Evolutionary conservation across 2,888 invertebrate genomes (phyloP).

Genomic region (Drosophila recens): DNA sequence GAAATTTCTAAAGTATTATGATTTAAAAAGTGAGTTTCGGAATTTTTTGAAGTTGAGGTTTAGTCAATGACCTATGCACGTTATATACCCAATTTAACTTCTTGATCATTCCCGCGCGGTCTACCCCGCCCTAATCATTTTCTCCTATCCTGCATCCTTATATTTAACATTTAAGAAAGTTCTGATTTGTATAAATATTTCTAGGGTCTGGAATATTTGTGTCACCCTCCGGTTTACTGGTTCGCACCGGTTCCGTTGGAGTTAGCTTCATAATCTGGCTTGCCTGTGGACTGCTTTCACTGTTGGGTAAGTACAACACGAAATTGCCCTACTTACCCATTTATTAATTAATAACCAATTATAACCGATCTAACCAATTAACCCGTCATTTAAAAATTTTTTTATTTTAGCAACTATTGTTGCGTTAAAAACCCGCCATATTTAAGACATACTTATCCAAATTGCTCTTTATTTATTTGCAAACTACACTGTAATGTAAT

Average conservation of each 20-base stretch:
- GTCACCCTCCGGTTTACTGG: conserved; percentile 97
- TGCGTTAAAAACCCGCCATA: no score
- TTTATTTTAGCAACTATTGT: no score
- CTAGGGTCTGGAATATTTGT: conserved; percentile 99
- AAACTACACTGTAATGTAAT: no score
- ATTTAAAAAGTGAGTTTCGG: no score
- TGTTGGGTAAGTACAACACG: conserved; percentile 90
- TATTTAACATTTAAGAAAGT: not conserved
- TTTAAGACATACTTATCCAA: no score
- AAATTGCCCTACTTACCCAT: not conserved
- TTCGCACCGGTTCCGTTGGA: conserved; percentile 96
- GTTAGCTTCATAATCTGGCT: conserved; percentile 98
- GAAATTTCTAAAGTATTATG: no score
- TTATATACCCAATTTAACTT: not conserved
- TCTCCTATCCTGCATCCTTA: not conserved
- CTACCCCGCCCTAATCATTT: not conserved
- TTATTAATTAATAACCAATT: not conserved
- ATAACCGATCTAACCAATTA: no score
- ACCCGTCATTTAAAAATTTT: no score
- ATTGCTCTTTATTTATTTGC: no score
- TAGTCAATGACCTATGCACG: no score
- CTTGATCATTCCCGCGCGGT: not conserved
- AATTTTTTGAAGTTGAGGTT: no score
- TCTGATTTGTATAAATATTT: conserved; percentile 1
- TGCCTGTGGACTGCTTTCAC: conserved; percentile 95